Evolutionary conservation across 2,113 vertebrate genomes (phyloP), one percentile per base, ranked within the genome.

Genomic region (Malurus melanocephalus): DNA sequence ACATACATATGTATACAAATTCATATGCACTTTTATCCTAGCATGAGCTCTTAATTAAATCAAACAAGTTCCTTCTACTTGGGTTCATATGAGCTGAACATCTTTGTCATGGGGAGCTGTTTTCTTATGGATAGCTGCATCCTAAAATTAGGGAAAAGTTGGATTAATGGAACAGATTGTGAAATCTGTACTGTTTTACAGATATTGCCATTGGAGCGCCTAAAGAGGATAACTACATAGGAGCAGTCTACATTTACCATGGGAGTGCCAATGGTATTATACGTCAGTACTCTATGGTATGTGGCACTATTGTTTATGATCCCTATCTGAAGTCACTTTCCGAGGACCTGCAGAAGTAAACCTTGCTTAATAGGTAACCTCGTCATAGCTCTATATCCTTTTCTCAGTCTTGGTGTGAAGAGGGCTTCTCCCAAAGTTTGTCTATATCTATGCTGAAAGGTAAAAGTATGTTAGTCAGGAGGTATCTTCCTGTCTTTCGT

Each of bases 121-220:
- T 84, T 88, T 84, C 48, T 27, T 62, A 4, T 71, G 65, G 45
- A 33, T 45, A 65, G 27, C 51, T 85, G 28, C 18, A 62, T 86
- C 68, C 35, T 86, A 60, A 78, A 82, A 87, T 21, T 10, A 38
- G 24, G 56, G 15, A 59, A 43, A 75, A 78, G 26, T 28, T 49
- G 60, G 51, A 72, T 62, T 88, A 69, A 60, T 67, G 28, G 57
- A 45, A 57, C 66, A 23, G 56, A 21, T 61, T 84, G 35, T 84
- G 62, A 91, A 66, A 56, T 77, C 52, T 81, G 30, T 16, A 13
- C 59, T 94, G 23, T 94, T 92, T 96, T 89, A 69, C 87, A 99
- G 99, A 99, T 96, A 98, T 99, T 61, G 99, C 99, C 56, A 97
- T 99, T 73, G 99, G 99, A 32, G 99, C 99, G 0, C 99, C 99